Evolutionary conservation across 2,888 invertebrate species (phyloP), one percentile per base, ranked within the genome.

Genomic region (Diaperis boleti): DNA sequence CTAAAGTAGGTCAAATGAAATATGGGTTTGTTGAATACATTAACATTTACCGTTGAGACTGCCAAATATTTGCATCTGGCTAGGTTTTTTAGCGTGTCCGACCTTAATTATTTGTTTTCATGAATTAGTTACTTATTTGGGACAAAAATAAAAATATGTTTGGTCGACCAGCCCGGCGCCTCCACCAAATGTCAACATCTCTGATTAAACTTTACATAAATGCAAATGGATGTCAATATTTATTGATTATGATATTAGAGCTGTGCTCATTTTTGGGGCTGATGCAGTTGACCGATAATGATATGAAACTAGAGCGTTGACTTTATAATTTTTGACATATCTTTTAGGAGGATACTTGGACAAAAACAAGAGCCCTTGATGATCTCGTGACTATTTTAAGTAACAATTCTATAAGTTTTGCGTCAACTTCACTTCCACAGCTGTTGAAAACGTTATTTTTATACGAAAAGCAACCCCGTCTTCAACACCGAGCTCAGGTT

Each of bases 401-500:
- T 7, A 44, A 83, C 63, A 82, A 83, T 31, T 82, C 85, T 1
- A 81, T 83, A 18, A 84, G 83, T 54, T 68, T 87, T 66, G 81
- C 83, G 13, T 74, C 82, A 42, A 82, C 89, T 20, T 13, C 45
- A 85, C 87, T 72, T 86, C 88, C 1, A 84, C 88, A 76, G 81
- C 84, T 91, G 64, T 82, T 92, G 59, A 84, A 87, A 69, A 86
- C 89, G 18, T 79, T 87, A 45, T 81, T 92, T 13, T 83, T 88
- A 26, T 87, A 89, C 62, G 91, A 91, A 78, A 84, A 87, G 61
- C 80, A 82, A 69, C 70, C 75, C 7, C 64, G 73, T 31, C 66
- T 78, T 14, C 75, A 75, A 54, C 49, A 64, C 17, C 66, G 68
- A 39, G 71, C 73, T 11, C 76, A 77, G 65, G 78, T 77, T 69